Base-by-base conservation (phyloP, 2,113 vertebrate species). In the Pelvicachromis taeniatus region DNA sequence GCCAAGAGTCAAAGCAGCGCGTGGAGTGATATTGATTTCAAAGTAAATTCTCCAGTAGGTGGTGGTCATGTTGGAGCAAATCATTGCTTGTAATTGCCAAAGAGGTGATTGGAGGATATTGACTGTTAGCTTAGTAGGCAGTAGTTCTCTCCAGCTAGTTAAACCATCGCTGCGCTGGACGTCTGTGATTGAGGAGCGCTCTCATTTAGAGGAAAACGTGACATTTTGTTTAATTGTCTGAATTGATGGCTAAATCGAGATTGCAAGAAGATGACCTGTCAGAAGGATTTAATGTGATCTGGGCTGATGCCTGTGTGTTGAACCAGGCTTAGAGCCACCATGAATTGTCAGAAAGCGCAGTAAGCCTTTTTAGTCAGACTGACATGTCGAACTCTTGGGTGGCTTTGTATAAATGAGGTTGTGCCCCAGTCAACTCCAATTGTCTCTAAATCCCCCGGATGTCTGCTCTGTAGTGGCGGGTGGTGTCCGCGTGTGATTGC, bases 361-460 rank as follows among this genome's bases (percentile, higher is more conserved):
- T 86, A 59, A 88, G 80, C 80, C 80, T 81, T 93, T 88, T 94
- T 89, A 87, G 87, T 83, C 88, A 80, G 89, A 81, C 78, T 89
- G 93, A 92, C 92, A 89, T 55, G 84, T 92, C 89, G 87, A 88
- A 92, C 87, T 95, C 89, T 81, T 77, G 89, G 90, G 91, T 90
- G 90, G 88, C 88, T 91, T 87, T 91, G 86, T 87, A 73, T 92
- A 91, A 93, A 94, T 93, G 90, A 91, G 94, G 94, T 92, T 89
- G 85, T 70, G 91, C 87, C 91, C 94, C 86, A 94, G 94, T 94
- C 94, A 92, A 56, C 82, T 92, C 79, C 90, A 91, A 94, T 94
- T 93, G 94, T 94, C 93, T 92, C 84, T 88, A 79, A 94, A 92
- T 88, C 81, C 88, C 70, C 85, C 2, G 53, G 88, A 93, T n/a